Base-by-base conservation (phyloP, 2,797 vertebrate species). In the Mormyrus hasselquistii region DNA sequence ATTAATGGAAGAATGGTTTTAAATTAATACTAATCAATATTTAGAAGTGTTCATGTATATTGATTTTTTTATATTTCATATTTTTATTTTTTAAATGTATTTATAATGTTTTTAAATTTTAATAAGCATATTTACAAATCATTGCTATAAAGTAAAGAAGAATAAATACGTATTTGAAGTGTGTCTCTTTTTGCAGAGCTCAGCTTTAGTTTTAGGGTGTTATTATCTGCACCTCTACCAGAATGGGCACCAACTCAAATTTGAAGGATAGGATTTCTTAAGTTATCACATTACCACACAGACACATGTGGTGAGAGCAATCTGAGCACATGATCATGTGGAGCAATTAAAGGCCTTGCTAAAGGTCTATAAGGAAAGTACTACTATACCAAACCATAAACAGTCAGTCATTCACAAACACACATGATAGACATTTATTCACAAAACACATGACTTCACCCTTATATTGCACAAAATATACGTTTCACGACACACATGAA, bases 231-330 rank as follows among this genome's bases (percentile, higher is more conserved):
- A 91, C 79, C 89, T 38, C 10, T 86, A 29, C 65, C n/a, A 22
- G 25, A 65, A 57, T 16, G 76, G 87, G 7, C 50, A 94, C 95
- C 14, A 95, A 96, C 96, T 96, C 94, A 0, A 96, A 92, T 94
- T 94, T 96, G 87, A 41, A 76, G 34, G 10, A 73, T 34, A 73
- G 12, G 22, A 65, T 3, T 65, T 52, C 9, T n/a, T 73, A 73
- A 38, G 34, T 73, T 38, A 38, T 73, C 69, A 73, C 9, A 34
- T 14, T 73, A 73, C 25, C 10, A 38, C 29, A 34, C 69, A 38
- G 69, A 73, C 69, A 34, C 12, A 73, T 73, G 12, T 73, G 12
- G 65, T 73, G 10, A 38, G 62, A 69, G 62, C 62, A 69, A 69
- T 69, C 29, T 34, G 34, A 73, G 29, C 4, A 22, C 69, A 73